Evolutionary conservation across 2,797 vertebrate genomes (phyloP).

Genomic region (Sebastes steindachneri): DNA sequence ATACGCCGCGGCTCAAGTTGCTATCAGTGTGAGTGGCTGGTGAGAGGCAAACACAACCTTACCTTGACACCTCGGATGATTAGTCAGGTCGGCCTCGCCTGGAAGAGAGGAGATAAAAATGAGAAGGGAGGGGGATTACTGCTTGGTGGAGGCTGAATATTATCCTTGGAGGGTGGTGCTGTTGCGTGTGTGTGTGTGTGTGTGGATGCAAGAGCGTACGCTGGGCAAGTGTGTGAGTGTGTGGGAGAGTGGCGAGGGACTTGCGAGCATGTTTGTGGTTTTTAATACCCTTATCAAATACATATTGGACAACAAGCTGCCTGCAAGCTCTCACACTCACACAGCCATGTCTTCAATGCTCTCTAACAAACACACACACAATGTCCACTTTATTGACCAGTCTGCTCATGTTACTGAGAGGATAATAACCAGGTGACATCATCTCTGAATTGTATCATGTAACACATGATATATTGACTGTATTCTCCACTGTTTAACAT

Average conservation of each 20-base stretch:
- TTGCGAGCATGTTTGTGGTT: constrained; percentile 30
- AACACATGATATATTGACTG: constrained; percentile 13
- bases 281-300: constrained; percentile 43
- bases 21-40: constrained; percentile 24
- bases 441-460: constrained; percentile 18
- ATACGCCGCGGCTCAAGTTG: constrained; percentile 18
- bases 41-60: constrained; percentile 43
- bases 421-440: constrained; percentile 55
- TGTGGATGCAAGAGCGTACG: neutral
- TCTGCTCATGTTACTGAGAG: constrained; percentile 43
- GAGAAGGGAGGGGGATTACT: constrained; percentile 33
- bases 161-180: constrained; percentile 33
- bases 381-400: constrained; percentile 35
- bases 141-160: constrained; percentile 34
- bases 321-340: constrained; percentile 2
- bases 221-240: constrained; percentile 26
- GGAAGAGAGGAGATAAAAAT: constrained; percentile 68
- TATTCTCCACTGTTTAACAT: neutral
- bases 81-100: constrained; percentile 64
- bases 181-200: neutral
- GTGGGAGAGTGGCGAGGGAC: constrained; percentile 38
- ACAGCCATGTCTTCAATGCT: neutral
- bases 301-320: constrained; percentile 31
- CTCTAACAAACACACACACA: constrained; percentile 10
- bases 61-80: constrained; percentile 71